Percentiles rank a stretch among this genome's conserved stretches.
Conservation (phyloP, 2,113 vertebrate species). For the Struthio camelus region DNA sequence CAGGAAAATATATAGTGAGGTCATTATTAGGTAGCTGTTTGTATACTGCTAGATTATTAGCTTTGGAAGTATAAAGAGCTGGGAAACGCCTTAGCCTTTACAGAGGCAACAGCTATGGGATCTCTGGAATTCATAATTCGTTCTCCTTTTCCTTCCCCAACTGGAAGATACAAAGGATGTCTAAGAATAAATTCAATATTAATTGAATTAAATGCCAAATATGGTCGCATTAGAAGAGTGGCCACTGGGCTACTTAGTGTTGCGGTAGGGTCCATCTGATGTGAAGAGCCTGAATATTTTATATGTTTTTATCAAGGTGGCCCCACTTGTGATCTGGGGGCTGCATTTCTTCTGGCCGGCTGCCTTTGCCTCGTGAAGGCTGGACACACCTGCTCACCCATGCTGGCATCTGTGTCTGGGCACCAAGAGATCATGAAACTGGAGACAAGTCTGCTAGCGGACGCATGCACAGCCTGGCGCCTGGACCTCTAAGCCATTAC, state of each 20-base stretch:
- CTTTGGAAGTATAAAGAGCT: background rate
- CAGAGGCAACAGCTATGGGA: background rate
- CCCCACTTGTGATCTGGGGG: background rate
- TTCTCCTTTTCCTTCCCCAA: background rate
- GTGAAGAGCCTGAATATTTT: background rate
- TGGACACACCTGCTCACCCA: fast-evolving
- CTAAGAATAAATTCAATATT: background rate
- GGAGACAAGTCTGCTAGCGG: background rate
- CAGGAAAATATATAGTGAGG: background rate
- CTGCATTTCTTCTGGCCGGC: background rate
- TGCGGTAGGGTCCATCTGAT: background rate
- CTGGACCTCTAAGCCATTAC: background rate
- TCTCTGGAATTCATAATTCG: background rate
- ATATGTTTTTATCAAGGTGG: background rate
- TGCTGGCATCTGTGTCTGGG: fast-evolving
- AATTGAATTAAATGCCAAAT: background rate
- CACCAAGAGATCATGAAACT: fast-evolving
- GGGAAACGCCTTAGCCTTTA: background rate
- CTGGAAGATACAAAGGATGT: background rate
- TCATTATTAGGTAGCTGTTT: background rate
- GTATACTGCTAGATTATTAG: background rate
- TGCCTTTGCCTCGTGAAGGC: background rate
- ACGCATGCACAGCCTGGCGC: fast-evolving
- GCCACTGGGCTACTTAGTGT: background rate
- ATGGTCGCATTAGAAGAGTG: background rate